Evolutionary conservation across 1,140 invertebrate genomes (phyloP).

Genomic region (Latrodectus geometricus): DNA sequence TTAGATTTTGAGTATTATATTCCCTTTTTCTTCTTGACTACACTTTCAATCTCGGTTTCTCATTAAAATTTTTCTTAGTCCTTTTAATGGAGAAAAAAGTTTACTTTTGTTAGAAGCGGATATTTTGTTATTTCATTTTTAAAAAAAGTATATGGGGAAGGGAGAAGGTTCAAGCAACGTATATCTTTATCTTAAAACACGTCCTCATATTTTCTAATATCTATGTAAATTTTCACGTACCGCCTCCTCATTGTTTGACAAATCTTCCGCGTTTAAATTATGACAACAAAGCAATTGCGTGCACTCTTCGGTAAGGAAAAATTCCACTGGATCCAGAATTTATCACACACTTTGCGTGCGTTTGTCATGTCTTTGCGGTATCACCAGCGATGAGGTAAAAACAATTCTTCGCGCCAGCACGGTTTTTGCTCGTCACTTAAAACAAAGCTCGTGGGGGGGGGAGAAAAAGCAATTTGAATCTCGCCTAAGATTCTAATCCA

Average conservation of each 20-base stretch:
- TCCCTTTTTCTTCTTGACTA: too few relatives aligned
- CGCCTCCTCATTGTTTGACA: slow-evolving; percentile 38
- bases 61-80: too few relatives aligned
- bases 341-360: slow-evolving; percentile 36
- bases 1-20: too few relatives aligned
- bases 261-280: slow-evolving; percentile 36
- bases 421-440: slow-evolving; percentile 20
- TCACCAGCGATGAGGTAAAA: slow-evolving; percentile 5
- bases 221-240: slow-evolving; percentile 51
- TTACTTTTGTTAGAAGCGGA: too few relatives aligned
- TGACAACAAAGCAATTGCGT: slow-evolving; percentile 8
- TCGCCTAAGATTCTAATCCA: slow-evolving; percentile 11
- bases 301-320: neutral
- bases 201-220: slow-evolving; percentile 36
- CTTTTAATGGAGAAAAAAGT: too few relatives aligned
- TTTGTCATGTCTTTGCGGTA: slow-evolving; percentile 30
- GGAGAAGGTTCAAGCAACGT: too few relatives aligned
- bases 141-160: too few relatives aligned
- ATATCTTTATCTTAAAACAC: neutral
- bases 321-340: neutral
- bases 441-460: neutral
- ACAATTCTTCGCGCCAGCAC: neutral
- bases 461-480: slow-evolving; percentile 22
- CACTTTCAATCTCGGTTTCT: too few relatives aligned
- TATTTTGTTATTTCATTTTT: too few relatives aligned